Base-by-base conservation (phyloP, 2,113 vertebrate genomes). In the Cavia aperea region DNA sequence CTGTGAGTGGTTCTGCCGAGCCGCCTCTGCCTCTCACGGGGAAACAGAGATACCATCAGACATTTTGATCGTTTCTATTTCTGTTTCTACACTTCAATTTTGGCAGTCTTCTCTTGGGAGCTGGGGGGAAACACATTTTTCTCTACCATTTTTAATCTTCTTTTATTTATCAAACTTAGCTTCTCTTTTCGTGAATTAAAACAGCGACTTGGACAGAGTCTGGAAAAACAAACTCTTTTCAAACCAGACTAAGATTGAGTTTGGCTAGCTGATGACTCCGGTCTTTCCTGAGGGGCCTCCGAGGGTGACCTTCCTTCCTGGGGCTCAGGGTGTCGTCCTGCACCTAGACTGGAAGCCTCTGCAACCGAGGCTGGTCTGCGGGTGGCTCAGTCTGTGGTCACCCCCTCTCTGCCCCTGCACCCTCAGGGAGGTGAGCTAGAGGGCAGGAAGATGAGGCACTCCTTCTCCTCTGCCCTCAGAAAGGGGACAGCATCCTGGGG, bases 161-260 rank as follows among this genome's bases (percentile, higher is more conserved):
- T 92, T 93, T 90, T 96, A 95, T 97, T 97, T 96, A 96, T 96
- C 95, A 96, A 96, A 97, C 96, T 93, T 77, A 94, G 96, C 93
- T 92, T 60, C 46, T 95, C 95, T 93, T 92, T 90, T 13, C 86
- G 94, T 89, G 90, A 93, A 94, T 96, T 94, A 81, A 90, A 88
- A 78, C 94, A 75, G 95, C 56, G 18, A 95, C 95, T 96, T 94
- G 93, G 95, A 82, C 88, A 19, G 93, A 93, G n/a, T 68, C 85
- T 91, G 68, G 85, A 88, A 87, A 94, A 96, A 95, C 95, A 95
- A 93, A 94, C 93, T 86, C 91, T 88, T 86, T 60, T 51, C 31
- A 85, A 85, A 78, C 49, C 46, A 91, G 95, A 87, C 31, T 29
- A 58, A 88, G 90, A 75, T 0, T 33, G 78, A 88, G 88, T 39